Evolutionary conservation across 2,888 invertebrate species (phyloP), one percentile per base, ranked within the genome.

Genomic region (Leptopilina syphax): DNA sequence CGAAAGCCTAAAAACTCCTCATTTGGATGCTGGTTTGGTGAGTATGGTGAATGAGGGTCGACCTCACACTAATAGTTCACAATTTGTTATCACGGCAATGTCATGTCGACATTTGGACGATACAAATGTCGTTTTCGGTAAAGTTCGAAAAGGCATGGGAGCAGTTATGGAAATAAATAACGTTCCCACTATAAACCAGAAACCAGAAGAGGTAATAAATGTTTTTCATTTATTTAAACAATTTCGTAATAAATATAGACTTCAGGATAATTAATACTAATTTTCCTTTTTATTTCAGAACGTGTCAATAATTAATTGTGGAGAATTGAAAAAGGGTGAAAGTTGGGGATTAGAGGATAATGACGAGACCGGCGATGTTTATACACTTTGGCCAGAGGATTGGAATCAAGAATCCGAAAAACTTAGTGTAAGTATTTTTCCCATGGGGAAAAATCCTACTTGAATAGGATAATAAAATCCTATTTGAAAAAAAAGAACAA

Each of bases 31-130:
- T 73, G 96, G 96, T 3, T 93, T 94, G 0, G 93, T 97, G 0
- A 96, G 96, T 86, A 96, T 96, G 96, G 95, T 96, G 86, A 99
- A 96, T 92, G 95, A 93, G 91, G 98, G 95, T 77, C 90, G 91
- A 85, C 94, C 95, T 13, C 94, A 99, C 91, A 96, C 97, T 9
- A 99, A 98, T 91, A 97, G 96, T 84, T 98, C 98, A 0, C 99
- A 99, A 92, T 99, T 99, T 93, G 97, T 98, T 90, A 96, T 99
- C 80, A 96, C 97, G 0, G 95, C 95, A 0, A 95, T 94, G 1
- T 94, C 95, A 1, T 96, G 96, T 87, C 92, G 94, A 0, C 97
- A 97, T 89, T 92, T 98, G 68, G 96, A 98, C 91, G 95, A 94
- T 6, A 95, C 94, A 18, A 97, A 98, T 91, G 97, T 97, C 2